These are phyloP conservation scores for Aplocera efformata DNA, from an alignment of 2,888 invertebrate species.

Conservation along the genomic window DNA sequence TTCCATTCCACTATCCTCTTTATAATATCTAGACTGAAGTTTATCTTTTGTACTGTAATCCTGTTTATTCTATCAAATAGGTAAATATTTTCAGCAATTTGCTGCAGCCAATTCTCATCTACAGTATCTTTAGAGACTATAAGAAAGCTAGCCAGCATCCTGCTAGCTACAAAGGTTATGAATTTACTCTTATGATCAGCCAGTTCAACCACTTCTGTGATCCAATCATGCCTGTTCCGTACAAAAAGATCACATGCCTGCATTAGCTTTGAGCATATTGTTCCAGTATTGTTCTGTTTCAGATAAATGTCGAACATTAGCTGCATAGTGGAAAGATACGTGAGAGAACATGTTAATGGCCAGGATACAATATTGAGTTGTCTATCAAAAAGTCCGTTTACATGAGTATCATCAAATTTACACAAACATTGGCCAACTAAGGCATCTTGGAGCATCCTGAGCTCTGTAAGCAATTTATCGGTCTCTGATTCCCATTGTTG, in stretches of 20 bases:
- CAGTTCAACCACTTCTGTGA: slow-evolving; percentile 90
- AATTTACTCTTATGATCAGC: slow-evolving; percentile 89
- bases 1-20: slow-evolving; percentile 94
- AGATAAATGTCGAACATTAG: slow-evolving; percentile 91
- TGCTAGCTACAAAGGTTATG: slow-evolving; percentile 88
- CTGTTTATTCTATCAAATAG: slow-evolving; percentile 83
- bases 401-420: slow-evolving; percentile 84
- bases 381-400: slow-evolving; percentile 86
- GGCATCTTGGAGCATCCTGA: slow-evolving; percentile 82
- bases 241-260: slow-evolving; percentile 90
- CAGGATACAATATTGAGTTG: slow-evolving; percentile 73
- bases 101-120: slow-evolving; percentile 89
- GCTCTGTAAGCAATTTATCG: slow-evolving; percentile 69
- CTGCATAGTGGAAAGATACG: slow-evolving; percentile 91
- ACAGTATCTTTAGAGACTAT: slow-evolving; percentile 91
- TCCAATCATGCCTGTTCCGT: slow-evolving; percentile 89
- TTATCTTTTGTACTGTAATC: slow-evolving; percentile 86
- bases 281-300: slow-evolving; percentile 90
- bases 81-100: slow-evolving; percentile 86
- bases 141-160: slow-evolving; percentile 90
- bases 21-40: slow-evolving; percentile 91
- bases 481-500: slow-evolving; percentile 61
- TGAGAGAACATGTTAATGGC: slow-evolving; percentile 80
- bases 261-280: slow-evolving; percentile 89
- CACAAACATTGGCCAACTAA: slow-evolving; percentile 90